Conservation (phyloP, 2,797 vertebrate genomes). For the Benthosema pterotum region DNA sequence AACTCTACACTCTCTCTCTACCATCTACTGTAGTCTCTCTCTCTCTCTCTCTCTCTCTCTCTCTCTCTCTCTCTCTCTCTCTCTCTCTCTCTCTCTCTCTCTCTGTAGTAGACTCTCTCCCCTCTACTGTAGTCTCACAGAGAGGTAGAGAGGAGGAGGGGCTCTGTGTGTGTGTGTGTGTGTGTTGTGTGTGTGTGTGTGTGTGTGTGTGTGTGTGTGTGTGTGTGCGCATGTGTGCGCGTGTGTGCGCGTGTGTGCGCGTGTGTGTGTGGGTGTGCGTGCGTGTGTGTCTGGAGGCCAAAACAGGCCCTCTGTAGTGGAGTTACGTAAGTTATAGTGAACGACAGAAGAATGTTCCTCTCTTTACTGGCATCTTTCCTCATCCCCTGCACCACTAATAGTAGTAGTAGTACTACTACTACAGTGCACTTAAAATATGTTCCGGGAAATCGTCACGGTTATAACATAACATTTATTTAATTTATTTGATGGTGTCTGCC, state of each 20-base stretch:
- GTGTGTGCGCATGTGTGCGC: slow-evolving; percentile 20
- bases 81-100: no score
- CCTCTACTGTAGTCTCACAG: slow-evolving; percentile 46
- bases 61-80: no score
- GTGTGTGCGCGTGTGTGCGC: slow-evolving; percentile 49
- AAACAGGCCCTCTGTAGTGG: slow-evolving; percentile 67
- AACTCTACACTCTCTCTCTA: slow-evolving; percentile 58
- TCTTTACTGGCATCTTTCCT: slow-evolving; percentile 63
- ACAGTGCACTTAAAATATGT: no score
- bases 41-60: no score
- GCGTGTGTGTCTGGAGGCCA: slow-evolving; percentile 62
- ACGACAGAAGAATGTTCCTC: slow-evolving; percentile 55
- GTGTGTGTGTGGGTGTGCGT: slow-evolving; percentile 24
- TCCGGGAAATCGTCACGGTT: no score
- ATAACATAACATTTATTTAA: not conserved
- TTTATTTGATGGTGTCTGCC: not conserved
- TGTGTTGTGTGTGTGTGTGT: slow-evolving; percentile 26
- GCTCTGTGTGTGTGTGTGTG: not conserved
- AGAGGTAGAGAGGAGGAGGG: slow-evolving; percentile 50
- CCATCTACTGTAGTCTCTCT: no score
- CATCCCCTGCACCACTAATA: slow-evolving; percentile 30
- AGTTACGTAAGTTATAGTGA: slow-evolving; percentile 67
- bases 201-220: slow-evolving; percentile 20
- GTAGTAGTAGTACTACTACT: not conserved
- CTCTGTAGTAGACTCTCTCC: no score